Evolutionary conservation across 1,140 invertebrate species (phyloP), one percentile per base, ranked within the genome.

Genomic region (Euborellia annulipes): DNA sequence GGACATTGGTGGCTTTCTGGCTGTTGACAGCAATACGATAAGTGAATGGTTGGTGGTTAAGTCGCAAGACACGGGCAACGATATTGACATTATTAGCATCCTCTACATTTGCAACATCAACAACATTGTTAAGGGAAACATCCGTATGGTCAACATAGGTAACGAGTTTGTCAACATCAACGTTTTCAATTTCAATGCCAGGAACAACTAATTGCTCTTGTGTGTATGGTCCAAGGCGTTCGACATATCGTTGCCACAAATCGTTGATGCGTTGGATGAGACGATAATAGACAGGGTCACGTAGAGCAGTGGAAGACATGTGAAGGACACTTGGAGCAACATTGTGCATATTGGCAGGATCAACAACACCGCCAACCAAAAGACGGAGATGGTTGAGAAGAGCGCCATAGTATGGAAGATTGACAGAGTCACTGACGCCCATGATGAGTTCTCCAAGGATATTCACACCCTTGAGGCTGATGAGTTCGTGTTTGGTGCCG

Each of bases 31-130:
- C 62, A 45, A 76, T 61, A 47, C 66, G 72, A 47, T 76, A 71
- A 47, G 62, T 71, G 68, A 76, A 85, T 22, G 68, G 69, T 58
- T 75, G 72, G 63, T 79, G 71, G 60, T 71, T 63, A n/a, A 71
- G 54, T 17, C 70, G 72, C 22, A 65, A 61, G 47, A 76, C 72
- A 43, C 70, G 67, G 8, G 72, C 70, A 21, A 63, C 60, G 46
- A 78, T 52, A 52, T 80, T 71, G 51, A 72, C 74, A 21, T 78
- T 63, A 39, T 83, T 78, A 61, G 16, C 43, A 17, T 48, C 38
- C 14, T 50, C 39, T 1, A 14, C 0, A 17, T 49, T 50, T 9
- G 34, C 19, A 13, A 50, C 51, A 21, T 54, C 46, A 13, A 55
- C 54, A n/a, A 30, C 41, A 40, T 58, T 54, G 17, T 37, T 45